Percentiles rank a stretch among this genome's conserved stretches.
phyloP scores from a whole-genome alignment of 2,797 vertebrate genomes.

The Sarcophilus harrisii region DNA sequence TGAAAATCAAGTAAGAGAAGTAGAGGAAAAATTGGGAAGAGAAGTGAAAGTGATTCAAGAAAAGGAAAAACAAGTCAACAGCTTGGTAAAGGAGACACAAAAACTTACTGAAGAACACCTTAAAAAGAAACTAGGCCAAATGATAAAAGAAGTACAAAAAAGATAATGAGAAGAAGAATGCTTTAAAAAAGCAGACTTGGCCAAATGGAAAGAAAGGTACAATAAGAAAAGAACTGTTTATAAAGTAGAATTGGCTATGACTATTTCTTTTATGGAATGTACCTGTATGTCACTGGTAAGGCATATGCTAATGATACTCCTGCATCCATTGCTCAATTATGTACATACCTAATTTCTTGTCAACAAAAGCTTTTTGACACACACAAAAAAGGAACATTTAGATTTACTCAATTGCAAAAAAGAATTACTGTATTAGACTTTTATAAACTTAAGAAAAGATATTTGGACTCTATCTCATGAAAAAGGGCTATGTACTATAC shows the following conservation, averaged over 20 bases:
- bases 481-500: constrained; percentile 75
- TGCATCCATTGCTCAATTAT: constrained; percentile 68
- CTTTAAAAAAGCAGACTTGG: not conserved
- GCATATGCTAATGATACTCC: constrained; percentile 72
- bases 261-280: constrained; percentile 65
- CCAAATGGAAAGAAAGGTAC: not conserved
- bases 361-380: constrained; percentile 71
- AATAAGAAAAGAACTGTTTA: too few relatives aligned
- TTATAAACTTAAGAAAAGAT: constrained; percentile 72
- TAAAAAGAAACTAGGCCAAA: not conserved
- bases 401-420: constrained; percentile 67
- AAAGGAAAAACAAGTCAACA: not conserved
- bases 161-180: not conserved
- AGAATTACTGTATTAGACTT: constrained; percentile 74
- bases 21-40: not conserved
- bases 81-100: not conserved
- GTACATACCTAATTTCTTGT: constrained; percentile 65
- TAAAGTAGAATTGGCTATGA: constrained; percentile 46
- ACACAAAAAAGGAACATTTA: constrained; percentile 65
- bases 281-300: constrained; percentile 73
- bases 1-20: not conserved
- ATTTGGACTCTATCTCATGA: constrained; percentile 70
- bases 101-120: not conserved
- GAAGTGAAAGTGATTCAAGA: not conserved
- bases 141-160: not conserved